phyloP scores from a whole-genome alignment of 64 coral and sea anemone species.

The Stylophora pistillata region DNA sequence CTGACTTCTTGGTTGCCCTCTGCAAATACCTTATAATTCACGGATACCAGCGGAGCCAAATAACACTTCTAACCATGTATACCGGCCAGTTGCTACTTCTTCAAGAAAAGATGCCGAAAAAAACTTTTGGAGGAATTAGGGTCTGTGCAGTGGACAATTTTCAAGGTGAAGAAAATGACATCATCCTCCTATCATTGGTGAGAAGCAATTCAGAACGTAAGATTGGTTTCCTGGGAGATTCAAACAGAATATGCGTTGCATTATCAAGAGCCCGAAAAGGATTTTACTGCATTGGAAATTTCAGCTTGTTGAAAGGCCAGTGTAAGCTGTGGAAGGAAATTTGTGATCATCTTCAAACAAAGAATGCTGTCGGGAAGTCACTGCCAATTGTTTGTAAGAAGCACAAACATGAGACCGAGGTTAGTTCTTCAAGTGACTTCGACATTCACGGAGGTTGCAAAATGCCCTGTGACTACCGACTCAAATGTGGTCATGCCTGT shows the following conservation, averaged over 20 bases:
- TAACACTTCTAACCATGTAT: constrained; percentile 88
- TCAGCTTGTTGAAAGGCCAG: constrained; percentile 20
- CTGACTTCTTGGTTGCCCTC: constrained; percentile 69
- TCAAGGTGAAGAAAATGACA: constrained; percentile 89
- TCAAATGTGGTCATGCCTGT: constrained; percentile 42
- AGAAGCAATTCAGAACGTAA: constrained; percentile 62
- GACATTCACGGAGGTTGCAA: constrained; percentile 28
- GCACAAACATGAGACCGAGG: constrained; percentile 46
- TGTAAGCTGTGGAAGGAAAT: constrained; percentile 53
- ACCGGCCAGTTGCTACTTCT: constrained; percentile 73
- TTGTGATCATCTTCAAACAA: constrained; percentile 40
- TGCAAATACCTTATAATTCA: constrained; percentile 75
- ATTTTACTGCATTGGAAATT: constrained; percentile 55
- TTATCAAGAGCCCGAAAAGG: constrained; percentile 53
- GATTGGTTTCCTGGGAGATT: constrained; percentile 69
- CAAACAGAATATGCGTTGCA: constrained; percentile 58
- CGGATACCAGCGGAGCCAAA: constrained; percentile 56
- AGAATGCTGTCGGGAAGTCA: constrained; percentile 6
- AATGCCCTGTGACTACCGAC: constrained; percentile 23
- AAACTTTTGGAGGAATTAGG: constrained; percentile 49
- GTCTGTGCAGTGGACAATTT: constrained; percentile 79
- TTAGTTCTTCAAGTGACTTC: constrained; percentile 40
- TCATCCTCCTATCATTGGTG: constrained; percentile 84
- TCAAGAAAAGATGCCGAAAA: constrained; percentile 65
- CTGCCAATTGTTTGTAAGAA: constrained; percentile 48